phyloP scores from a whole-genome alignment of 2,113 vertebrate species.

The Cottus gobio region DNA sequence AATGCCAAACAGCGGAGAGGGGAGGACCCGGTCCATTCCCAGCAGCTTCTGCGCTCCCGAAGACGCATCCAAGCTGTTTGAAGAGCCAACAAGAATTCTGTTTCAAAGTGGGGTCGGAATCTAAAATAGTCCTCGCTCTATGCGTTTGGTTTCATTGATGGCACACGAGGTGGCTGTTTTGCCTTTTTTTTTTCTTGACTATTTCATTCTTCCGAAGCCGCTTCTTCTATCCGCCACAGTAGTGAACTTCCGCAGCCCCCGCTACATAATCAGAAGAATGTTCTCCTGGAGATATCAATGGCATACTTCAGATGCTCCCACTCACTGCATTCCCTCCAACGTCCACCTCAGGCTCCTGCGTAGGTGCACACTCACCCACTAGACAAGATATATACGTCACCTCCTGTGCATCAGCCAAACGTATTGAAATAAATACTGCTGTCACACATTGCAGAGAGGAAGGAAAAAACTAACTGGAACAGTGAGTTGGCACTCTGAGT shows the following conservation, averaged over 20 bases:
- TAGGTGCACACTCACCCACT: slow-evolving; percentile 34
- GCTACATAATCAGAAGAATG: slow-evolving; percentile 19
- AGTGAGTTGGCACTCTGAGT: slow-evolving; percentile 43
- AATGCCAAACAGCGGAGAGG: slow-evolving; percentile 54
- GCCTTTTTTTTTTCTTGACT: slow-evolving; percentile 5
- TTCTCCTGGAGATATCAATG: slow-evolving; percentile 40
- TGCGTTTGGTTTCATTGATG: slow-evolving; percentile 22
- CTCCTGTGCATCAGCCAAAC: slow-evolving; percentile 35
- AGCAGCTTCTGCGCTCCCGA: not conserved
- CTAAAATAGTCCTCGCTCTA: slow-evolving; percentile 40
- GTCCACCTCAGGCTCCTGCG: slow-evolving; percentile 18
- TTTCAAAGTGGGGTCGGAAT: slow-evolving; percentile 38
- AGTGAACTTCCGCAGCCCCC: not conserved
- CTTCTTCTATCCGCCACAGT: not conserved
- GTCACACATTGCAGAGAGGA: slow-evolving; percentile 8
- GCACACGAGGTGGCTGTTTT: not conserved
- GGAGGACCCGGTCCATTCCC: slow-evolving; percentile 39
- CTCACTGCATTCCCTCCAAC: slow-evolving; percentile 14
- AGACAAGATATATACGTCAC: slow-evolving; percentile 30
- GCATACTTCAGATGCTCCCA: slow-evolving; percentile 43
- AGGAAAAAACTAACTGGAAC: not conserved
- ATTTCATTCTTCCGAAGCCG: slow-evolving; percentile 8
- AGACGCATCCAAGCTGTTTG: slow-evolving; percentile 39
- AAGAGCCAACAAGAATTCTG: slow-evolving; percentile 35
- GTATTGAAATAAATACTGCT: slow-evolving; percentile 38